Evolutionary conservation across 2,888 invertebrate species (phyloP), one percentile per base, ranked within the genome.

Genomic region (Darwinula stevensoni): DNA sequence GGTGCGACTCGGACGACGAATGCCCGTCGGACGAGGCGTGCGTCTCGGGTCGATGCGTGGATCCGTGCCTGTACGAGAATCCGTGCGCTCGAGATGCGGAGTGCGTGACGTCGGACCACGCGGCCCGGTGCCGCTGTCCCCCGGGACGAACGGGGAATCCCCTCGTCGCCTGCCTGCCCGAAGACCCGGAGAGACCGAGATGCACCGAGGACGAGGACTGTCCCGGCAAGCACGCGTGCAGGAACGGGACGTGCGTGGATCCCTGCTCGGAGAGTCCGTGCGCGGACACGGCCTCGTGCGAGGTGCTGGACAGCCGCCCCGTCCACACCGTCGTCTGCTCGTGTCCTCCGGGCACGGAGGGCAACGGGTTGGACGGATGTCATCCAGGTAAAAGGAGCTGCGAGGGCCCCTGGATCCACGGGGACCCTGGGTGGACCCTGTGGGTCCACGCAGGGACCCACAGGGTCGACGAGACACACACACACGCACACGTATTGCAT

Each of bases 21-120:
- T 47, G 47, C 34, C 40, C 41, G 9, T 39, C 71, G 3, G 70
- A 74, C 45, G 70, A 67, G 60, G 62, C 36, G 74, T 47, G 68
- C 72, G 17, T 62, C 62, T 32, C 67, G 68, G 31, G 38, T 13
- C 31, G 36, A 13, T 42, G 42, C 35, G 34, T 38, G 16, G 32
- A 40, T 30, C 44, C 62, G 67, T 39, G 65, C 69, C 5, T 78
- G 78, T 36, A 57, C 14, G 71, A 73, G 2, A 67, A 65, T 39
- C 71, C 70, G 1, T 82, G 82, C 43, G 80, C 76, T 1, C 39
- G 40, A 4, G 82, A 82, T 45, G 72, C 80, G 0, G 46, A 63
- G 35, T 82, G 82, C 45, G 47, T 52, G 9, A 61, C 70, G 2
- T 49, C 57, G 37, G 62, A 70, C 42, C 78, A 82, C 47, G 57